phyloP scores from a whole-genome alignment of 2,797 vertebrate genomes.

The Yasuhikotakia modesta region DNA sequence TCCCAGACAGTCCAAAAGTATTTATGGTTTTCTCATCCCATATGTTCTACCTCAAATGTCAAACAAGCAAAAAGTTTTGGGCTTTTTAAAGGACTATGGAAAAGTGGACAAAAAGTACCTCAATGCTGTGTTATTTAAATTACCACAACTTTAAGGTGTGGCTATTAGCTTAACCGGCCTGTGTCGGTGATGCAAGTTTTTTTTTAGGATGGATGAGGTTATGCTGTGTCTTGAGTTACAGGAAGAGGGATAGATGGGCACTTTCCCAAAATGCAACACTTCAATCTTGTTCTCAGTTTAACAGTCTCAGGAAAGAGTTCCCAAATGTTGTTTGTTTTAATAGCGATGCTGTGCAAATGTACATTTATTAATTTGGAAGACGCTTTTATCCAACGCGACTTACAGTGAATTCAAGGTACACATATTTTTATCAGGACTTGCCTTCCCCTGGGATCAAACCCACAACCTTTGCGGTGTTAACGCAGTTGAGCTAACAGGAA shows the following conservation, averaged over 20 bases:
- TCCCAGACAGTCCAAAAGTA: constrained; percentile 1
- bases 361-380: no score
- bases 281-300: background rate
- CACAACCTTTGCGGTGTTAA: no score
- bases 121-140: background rate
- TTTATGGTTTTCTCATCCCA: constrained; percentile 14
- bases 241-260: constrained; percentile 2
- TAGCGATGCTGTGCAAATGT: background rate
- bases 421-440: no score
- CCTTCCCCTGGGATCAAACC: no score
- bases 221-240: constrained; percentile 9
- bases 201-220: constrained; percentile 21
- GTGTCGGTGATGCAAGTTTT: background rate
- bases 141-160: background rate
- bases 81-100: background rate
- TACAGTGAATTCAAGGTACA: no score
- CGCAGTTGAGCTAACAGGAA: no score
- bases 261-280: background rate
- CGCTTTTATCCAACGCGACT: no score
- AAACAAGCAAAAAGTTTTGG: constrained; percentile 11
- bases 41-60: background rate
- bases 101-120: background rate
- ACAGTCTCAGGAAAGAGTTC: background rate
- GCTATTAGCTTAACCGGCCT: constrained; percentile 19
- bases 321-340: background rate